phyloP scores from a whole-genome alignment of 2,797 vertebrate genomes.

The Philypnodon macrostomus region DNA sequence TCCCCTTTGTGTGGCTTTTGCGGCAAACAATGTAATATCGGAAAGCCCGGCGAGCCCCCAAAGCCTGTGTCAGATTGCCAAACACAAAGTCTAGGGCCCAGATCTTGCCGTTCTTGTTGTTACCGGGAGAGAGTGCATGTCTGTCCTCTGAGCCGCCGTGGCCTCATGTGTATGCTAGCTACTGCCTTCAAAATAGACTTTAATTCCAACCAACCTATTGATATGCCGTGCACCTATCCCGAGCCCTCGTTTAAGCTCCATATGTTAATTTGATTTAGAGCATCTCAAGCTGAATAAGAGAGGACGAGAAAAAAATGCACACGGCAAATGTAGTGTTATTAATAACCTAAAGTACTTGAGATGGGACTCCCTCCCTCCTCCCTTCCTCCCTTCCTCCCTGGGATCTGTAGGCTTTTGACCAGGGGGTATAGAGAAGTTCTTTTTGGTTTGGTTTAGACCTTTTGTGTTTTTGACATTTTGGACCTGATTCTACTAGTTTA shows the following conservation, averaged over 20 bases:
- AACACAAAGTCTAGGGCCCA: constrained; percentile 71
- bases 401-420: too few species aligned
- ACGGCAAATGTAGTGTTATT: constrained; percentile 59
- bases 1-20: constrained; percentile 75
- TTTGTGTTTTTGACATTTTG: too few species aligned
- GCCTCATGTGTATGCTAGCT: constrained; percentile 26
- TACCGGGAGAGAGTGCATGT: constrained; percentile 18
- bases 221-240: constrained; percentile 63
- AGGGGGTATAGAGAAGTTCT: too few species aligned
- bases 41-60: constrained; percentile 74
- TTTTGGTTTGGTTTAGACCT: too few species aligned
- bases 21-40: constrained; percentile 78
- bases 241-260: constrained; percentile 66
- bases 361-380: constrained; percentile 44
- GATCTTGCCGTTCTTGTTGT: constrained; percentile 50
- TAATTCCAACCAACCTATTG: constrained; percentile 64
- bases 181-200: constrained; percentile 54
- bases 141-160: constrained; percentile 33
- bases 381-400: constrained; percentile 12
- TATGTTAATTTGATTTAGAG: constrained; percentile 78
- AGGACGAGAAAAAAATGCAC: constrained; percentile 36
- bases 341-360: constrained; percentile 60
- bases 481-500: too few species aligned
- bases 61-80: constrained; percentile 70
- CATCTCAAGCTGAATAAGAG: constrained; percentile 70